Base-by-base conservation (phyloP, 2,888 invertebrate species). In the Coremacera marginata region DNA sequence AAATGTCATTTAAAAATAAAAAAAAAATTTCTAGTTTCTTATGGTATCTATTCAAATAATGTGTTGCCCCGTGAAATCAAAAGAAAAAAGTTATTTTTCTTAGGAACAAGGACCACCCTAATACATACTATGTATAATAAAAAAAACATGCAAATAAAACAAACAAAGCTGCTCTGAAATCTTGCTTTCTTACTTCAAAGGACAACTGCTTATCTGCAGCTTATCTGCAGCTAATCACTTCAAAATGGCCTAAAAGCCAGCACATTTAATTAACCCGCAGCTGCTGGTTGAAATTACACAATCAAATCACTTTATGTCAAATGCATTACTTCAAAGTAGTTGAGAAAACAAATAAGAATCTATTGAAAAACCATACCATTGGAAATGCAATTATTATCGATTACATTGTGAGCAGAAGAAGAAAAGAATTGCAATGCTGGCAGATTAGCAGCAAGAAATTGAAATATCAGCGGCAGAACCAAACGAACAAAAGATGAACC, bases 251-350 rank as follows among this genome's bases (percentile, higher is more conserved):
- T 60, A 60, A 60, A 60, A 27, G 60, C 27, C 14, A 60, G 44
- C 25, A 60, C 60, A 60, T 60, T 60, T 60, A 60, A 60, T 27
- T 60, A 60, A 27, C 60, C 60, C 60, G 60, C 60, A 60, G 25
- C 60, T 60, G 60, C 60, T 27, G 60, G 25, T 4, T 9, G 5
- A 60, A 31, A 31, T 31, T 5, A 60, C 44, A 44, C 22, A 60
- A 60, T 60, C 11, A 27, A 60, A 60, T 27, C 27, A 60, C 60
- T 60, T 60, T 16, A 27, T 27, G 60, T 60, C 60, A 60, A 22
- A 60, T 60, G 60, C 60, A 60, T 25, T 27, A 60, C 60, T 27
- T 44, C 60, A 60, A 60, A 60, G 25, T 16, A 60, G 27, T 60
- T 3, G 8, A 9, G 16, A 55, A 55, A 22, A 25, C 55, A 55